Evolutionary conservation across 2,113 vertebrate species (phyloP), one percentile per base, ranked within the genome.

Genomic region (Mormyrus iriodes): DNA sequence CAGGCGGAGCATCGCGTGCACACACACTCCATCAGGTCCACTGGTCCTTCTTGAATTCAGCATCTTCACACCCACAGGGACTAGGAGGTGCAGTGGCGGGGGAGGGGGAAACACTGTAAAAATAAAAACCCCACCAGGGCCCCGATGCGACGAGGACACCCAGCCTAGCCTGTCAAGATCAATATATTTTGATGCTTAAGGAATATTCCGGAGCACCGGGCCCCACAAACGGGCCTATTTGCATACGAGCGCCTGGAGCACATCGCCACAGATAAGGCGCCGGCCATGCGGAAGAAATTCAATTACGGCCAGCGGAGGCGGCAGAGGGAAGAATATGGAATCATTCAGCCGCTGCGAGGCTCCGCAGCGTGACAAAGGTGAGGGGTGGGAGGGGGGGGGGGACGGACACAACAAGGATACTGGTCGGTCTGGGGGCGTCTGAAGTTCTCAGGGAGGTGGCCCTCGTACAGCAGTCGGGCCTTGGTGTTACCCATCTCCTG

Each of bases 401-500:
- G 86, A 82, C 31, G 12, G 35, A 58, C 27, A 88, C 0, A 61
- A 12, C 55, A 94, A 98, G 97, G 98, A 99, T 99, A 99, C 98
- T 99, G 98, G 94, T 99, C 98, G 27, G 98, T 98, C 93, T 99
- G 98, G 90, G 98, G 98, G 92, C 98, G 97, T 95, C 96, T 97
- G 94, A 99, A 99, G 93, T 94, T 97, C 91, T 99, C 98, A 90
- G 98, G 98, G 90, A 99, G 97, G 94, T 98, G 97, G 91, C 97
- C 98, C 96, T 99, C 98, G 90, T 99, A 99, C 58, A 98, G 96
- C 93, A 96, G 93, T 90, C 95, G 96, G 94, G 98, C 98, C 95
- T 96, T 96, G 91, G 93, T 96, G 95, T 99, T 99, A 92, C 98
- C 98, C 97, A 99, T 99, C 94, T 98, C 98, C 93, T 99, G 97